Conservation (phyloP, 2,113 vertebrate genomes). For the Cyphomyrus plagiostoma region DNA sequence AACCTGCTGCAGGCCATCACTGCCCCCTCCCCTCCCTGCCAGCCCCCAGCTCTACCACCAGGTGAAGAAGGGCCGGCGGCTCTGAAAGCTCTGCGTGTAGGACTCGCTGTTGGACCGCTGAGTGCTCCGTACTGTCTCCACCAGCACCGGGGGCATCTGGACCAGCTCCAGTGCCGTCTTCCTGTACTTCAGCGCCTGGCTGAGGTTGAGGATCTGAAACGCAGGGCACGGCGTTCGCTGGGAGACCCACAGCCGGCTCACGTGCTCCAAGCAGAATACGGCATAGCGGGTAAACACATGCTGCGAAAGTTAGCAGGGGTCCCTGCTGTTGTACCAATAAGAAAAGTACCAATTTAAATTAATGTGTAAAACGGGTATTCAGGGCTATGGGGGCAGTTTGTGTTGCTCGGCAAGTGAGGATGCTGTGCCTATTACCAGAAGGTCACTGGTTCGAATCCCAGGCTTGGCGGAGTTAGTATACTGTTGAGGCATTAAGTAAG, state of each 20-base stretch:
- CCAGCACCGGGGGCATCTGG: conserved; percentile 91
- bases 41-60: conserved; percentile 75
- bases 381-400: not conserved
- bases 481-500: not conserved
- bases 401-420: not conserved
- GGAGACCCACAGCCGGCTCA: not conserved
- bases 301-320: not conserved
- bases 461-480: not conserved
- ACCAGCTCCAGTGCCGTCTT: conserved; percentile 92
- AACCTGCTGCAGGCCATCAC: not conserved
- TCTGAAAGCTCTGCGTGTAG: conserved; percentile 98
- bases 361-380: not conserved
- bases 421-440: not conserved
- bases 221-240: not conserved
- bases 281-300: not conserved
- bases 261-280: not conserved
- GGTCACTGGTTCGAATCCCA: not conserved
- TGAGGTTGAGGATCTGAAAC: conserved; percentile 87
- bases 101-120: conserved; percentile 85
- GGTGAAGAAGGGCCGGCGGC: conserved; percentile 95
- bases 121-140: conserved; percentile 85
- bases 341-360: not conserved
- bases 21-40: not conserved
- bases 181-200: conserved; percentile 84
- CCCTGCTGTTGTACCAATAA: not conserved